These are phyloP conservation scores for Sminthurides bifidus DNA, from an alignment of 1,140 invertebrate species.

Conservation along the genomic window DNA sequence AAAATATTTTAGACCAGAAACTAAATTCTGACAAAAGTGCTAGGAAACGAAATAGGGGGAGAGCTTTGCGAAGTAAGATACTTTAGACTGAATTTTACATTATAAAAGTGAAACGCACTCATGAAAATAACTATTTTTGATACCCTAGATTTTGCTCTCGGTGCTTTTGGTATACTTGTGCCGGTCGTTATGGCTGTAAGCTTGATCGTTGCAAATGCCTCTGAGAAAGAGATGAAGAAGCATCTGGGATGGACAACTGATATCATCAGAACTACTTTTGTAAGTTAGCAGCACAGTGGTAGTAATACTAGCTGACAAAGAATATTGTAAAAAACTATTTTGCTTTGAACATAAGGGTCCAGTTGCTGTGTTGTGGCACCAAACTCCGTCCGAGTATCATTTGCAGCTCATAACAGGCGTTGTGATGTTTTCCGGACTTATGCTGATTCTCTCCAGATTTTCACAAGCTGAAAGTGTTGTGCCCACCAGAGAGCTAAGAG, in stretches of 20 bases:
- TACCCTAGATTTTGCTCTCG: constrained; percentile 15
- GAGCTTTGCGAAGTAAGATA: constrained; percentile 29
- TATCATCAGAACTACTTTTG: constrained; percentile 26
- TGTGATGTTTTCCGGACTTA: constrained; percentile 15
- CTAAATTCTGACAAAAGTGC: constrained; percentile 35
- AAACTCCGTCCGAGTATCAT: constrained; percentile 28
- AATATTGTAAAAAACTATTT: background rate
- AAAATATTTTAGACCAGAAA: constrained; percentile 36
- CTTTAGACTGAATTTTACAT: background rate
- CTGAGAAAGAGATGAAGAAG: constrained; percentile 16
- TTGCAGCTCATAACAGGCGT: constrained; percentile 23
- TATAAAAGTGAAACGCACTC: background rate
- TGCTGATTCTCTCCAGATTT: constrained; percentile 24
- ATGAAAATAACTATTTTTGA: background rate
- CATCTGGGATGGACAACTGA: constrained; percentile 22
- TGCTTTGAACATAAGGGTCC: constrained; percentile 34
- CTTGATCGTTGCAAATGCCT: constrained; percentile 24
- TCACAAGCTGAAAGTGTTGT: constrained; percentile 14
- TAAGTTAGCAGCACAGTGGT: constrained; percentile 27
- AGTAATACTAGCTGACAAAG: background rate
- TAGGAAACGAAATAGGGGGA: constrained; percentile 33
- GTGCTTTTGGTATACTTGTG: constrained; percentile 21
- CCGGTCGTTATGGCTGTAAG: constrained; percentile 24
- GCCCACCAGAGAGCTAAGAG: constrained; percentile 11
- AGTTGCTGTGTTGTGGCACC: constrained; percentile 32